phyloP scores from a whole-genome alignment of 2,797 vertebrate genomes.

The Etheostoma nigrum region DNA sequence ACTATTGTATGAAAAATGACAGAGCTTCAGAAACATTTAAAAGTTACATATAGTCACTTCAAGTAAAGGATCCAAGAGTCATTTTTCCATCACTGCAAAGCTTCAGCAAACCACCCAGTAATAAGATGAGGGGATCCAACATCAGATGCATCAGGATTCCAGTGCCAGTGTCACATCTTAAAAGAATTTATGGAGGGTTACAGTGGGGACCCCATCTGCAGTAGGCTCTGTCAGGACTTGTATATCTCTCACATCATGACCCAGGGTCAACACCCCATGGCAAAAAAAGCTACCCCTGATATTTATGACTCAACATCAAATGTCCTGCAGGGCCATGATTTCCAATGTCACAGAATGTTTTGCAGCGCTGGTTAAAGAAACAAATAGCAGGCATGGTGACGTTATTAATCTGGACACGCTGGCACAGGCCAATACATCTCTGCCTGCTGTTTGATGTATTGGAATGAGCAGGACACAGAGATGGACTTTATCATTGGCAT shows the following conservation, averaged over 20 bases:
- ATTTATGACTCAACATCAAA: constrained; percentile 44
- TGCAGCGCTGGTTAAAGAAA: constrained; percentile 56
- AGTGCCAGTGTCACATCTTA: constrained; percentile 5
- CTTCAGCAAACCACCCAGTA: neutral
- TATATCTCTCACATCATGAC: constrained; percentile 19
- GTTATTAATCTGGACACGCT: constrained; percentile 77
- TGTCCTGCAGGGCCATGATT: constrained; percentile 39
- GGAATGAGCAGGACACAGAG: constrained; percentile 64
- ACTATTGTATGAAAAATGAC: too few species aligned
- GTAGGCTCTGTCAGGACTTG: constrained; percentile 20
- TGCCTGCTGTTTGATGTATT: constrained; percentile 67
- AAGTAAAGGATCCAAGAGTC: neutral
- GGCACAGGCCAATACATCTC: constrained; percentile 62
- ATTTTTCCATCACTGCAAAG: neutral
- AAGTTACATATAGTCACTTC: too few species aligned
- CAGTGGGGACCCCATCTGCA: neutral
- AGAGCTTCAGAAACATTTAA: too few species aligned
- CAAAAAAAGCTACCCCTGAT: constrained; percentile 24
- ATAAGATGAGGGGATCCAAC: constrained; percentile 2
- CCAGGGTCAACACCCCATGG: constrained; percentile 8
- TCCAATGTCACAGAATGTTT: constrained; percentile 53
- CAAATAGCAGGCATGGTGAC: constrained; percentile 55
- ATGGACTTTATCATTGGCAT: constrained; percentile 70
- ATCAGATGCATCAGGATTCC: neutral
- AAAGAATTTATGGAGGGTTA: constrained; percentile 13